These are phyloP conservation scores for Thelaira solivaga DNA, from an alignment of 2,888 invertebrate genomes.

Conservation along the genomic window DNA sequence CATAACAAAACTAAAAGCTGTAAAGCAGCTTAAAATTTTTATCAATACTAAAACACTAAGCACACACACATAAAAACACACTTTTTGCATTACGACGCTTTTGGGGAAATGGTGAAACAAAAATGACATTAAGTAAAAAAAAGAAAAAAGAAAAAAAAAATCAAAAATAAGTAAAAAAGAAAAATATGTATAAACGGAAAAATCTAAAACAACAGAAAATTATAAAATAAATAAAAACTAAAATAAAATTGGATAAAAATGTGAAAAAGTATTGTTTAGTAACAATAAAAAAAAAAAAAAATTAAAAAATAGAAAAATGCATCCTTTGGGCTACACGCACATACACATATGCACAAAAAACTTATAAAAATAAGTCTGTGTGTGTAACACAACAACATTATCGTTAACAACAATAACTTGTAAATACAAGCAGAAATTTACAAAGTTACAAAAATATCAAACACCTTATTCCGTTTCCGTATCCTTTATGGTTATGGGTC, in stretches of 20 bases:
- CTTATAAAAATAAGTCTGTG: neutral
- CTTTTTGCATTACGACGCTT: conserved; percentile 51
- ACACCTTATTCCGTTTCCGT: conserved; percentile 61
- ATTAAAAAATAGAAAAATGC: conserved; percentile 42
- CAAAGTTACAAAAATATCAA: conserved; percentile 60
- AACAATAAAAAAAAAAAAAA: conserved; percentile 17
- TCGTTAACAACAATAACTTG: neutral
- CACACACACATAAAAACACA: conserved; percentile 21
- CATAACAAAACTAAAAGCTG: conserved; percentile 50
- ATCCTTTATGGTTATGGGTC: conserved; percentile 45
- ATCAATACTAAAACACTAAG: conserved; percentile 58
- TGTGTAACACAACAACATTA: neutral
- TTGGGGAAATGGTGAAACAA: conserved; percentile 50
- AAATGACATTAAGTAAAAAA: conserved; percentile 41
- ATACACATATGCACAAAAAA: neutral
- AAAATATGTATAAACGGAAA: no score
- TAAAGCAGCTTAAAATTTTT: conserved; percentile 58
- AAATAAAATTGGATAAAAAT: conserved; percentile 2
- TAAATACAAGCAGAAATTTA: conserved; percentile 26
- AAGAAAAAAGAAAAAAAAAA: neutral
- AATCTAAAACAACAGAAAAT: conserved; percentile 14
- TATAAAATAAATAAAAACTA: conserved; percentile 35
- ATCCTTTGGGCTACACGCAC: conserved; percentile 19
- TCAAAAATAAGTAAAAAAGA: no score
- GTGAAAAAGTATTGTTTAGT: conserved; percentile 33